These are phyloP conservation scores for Chionis minor DNA, from an alignment of 2,113 vertebrate species.

Conservation along the genomic window DNA sequence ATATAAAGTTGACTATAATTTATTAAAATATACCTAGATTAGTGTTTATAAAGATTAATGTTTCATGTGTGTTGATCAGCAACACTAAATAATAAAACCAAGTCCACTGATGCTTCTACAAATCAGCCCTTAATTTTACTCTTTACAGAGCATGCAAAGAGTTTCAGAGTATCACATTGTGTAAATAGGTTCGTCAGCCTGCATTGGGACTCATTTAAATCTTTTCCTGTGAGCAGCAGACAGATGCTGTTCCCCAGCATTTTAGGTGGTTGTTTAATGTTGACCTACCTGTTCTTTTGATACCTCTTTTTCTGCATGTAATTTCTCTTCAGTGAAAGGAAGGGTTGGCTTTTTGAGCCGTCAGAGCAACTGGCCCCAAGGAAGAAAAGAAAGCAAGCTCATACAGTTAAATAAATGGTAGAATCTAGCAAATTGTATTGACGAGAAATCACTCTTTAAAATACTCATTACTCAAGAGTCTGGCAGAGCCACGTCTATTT, in stretches of 20 bases:
- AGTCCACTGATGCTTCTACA: not conserved
- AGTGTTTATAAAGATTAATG: not conserved
- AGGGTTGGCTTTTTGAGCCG: not conserved
- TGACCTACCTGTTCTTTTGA: not conserved
- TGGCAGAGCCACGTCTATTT: not conserved
- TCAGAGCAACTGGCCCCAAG: not conserved
- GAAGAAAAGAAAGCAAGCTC: not conserved
- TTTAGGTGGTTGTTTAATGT: not conserved
- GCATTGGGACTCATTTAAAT: not conserved
- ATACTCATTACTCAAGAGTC: not conserved
- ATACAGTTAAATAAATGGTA: not conserved
- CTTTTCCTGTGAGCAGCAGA: not conserved
- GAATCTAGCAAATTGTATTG: not conserved
- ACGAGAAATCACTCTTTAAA: not conserved
- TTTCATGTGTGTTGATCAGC: not conserved
- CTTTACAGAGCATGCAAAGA: not conserved
- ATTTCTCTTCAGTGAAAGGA: not conserved
- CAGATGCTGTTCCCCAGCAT: not conserved
- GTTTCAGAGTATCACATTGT: not conserved
- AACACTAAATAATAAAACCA: not conserved
- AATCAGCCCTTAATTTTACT: not conserved
- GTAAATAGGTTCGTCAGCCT: not conserved
- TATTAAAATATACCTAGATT: not conserved
- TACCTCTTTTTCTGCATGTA: not conserved
- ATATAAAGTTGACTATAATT: not conserved